A percentile compares a stretch with the other conserved stretches of the same genome.
Evolutionary conservation across 2,113 vertebrate genomes (phyloP).

Genomic region (Solenodon paradoxus): DNA sequence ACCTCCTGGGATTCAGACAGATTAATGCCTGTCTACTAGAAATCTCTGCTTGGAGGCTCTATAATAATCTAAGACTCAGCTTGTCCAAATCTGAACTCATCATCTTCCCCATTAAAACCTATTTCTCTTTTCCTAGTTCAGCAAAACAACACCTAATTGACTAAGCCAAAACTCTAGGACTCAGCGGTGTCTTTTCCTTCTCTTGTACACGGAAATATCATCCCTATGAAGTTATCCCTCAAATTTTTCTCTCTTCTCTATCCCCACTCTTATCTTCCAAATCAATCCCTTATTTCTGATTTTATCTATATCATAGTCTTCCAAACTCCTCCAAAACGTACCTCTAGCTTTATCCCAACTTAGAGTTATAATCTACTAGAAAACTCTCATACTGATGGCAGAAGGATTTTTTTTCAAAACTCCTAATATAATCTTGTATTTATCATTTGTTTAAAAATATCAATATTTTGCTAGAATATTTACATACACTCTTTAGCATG

Average conservation of each 20-base stretch:
- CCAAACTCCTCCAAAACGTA: not conserved
- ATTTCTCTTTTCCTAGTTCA: slow-evolving; percentile 15
- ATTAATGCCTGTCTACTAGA: not conserved
- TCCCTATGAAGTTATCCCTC: not conserved
- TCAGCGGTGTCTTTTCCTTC: not conserved
- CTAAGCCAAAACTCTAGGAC: not conserved
- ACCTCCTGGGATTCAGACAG: slow-evolving; percentile 33
- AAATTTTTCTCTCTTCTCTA: not conserved
- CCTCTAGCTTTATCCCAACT: not conserved
- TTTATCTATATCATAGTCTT: not conserved
- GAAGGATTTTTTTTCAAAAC: not conserved
- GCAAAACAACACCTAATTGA: not conserved
- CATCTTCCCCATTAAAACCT: slow-evolving; percentile 46
- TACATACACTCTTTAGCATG: not conserved
- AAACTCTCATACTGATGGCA: not conserved
- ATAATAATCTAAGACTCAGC: slow-evolving; percentile 44
- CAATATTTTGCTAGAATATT: not conserved
- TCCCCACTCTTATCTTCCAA: not conserved
- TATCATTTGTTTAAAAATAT: not conserved
- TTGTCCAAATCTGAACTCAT: slow-evolving; percentile 57
- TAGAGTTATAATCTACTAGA: not conserved
- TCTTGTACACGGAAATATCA: not conserved
- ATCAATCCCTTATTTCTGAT: not conserved
- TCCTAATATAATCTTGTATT: not conserved
- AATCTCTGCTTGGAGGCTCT: slow-evolving; percentile 2